Evolutionary conservation across 2,888 invertebrate genomes (phyloP), one percentile per base, ranked within the genome.

Genomic region (Drosophila barbarae): DNA sequence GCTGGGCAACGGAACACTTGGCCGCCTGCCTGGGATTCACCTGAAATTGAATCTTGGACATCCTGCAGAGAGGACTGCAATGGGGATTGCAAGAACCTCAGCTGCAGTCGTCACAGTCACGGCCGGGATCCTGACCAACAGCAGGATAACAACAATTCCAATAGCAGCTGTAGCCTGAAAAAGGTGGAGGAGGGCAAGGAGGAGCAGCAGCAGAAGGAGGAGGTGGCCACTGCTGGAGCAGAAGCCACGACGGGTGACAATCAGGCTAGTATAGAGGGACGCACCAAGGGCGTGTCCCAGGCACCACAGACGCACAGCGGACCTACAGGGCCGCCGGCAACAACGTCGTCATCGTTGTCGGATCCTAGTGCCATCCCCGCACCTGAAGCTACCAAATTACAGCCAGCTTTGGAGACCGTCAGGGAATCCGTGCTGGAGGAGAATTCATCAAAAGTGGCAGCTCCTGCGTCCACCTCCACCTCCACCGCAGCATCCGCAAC

Each of bases 201-300:
- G 53, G 49, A 55, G 53, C 18, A 55, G 61, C 18, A 35, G 61
- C 18, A 35, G 38, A 23, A 61, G 28, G 39, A 23, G 12, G 28
- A 32, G 60, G 12, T 21, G 41, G 28, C 26, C 3, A 5, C 41
- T 23, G 52, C 21, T 1, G 55, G 26, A 6, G 54, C 5, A 13
- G 54, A 15, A 6, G n/a, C 34, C 9, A n/a, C 42, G 15, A 67
- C 73, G 30, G 69, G 81, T 2, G 79, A 86, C 81, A 87, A 87
- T 86, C 88, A 87, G 69, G 69, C 59, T 12, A 86, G 83, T 63
- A 87, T 87, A 77, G 87, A 86, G 57, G 78, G 88, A 35, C 90
- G 90, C 79, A 90, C 90, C 12, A 90, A 90, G 80, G 89, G 90
- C 74, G 90, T 90, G 72, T 88, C 90, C 52, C 85, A 90, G 66